Evolutionary conservation across 1,140 invertebrate species (phyloP), one percentile per base, ranked within the genome.

Genomic region (Agrypnia vestita): DNA sequence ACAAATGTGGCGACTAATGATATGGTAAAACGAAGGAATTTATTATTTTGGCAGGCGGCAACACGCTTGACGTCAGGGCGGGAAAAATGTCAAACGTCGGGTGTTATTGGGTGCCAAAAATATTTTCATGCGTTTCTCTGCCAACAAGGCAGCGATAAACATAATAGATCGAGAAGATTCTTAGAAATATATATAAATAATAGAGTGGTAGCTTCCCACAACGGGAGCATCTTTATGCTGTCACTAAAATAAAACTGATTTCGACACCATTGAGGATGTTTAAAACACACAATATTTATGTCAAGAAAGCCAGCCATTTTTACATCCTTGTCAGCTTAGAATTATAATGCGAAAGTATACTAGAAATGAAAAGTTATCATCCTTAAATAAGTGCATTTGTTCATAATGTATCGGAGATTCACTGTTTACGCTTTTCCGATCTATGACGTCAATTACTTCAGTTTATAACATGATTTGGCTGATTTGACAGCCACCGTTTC

Each of bases 41-140:
- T 76, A 72, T 80, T 80, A 76, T 80, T 80, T 80, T 80, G 79
- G 79, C 79, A 80, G 64, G 19, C 44, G 21, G 43, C 51, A 74
- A 46, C 21, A 55, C 8, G 46, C 56, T 21, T 80, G 79, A 80
- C 79, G 79, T 80, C 74, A 72, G n/a, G 49, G 55, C 55, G 17
- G 74, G 61, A 76, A 80, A 80, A 80, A 76, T 76, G 79, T 80
- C 79, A 69, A 71, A 71, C 17, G 67, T 71, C 67, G 67, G 67
- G 44, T 71, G 44, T 71, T 71, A 71, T 71, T 71, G 67, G 67
- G 67, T 71, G 64, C 73, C 73, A 76, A 71, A 80, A 76, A 80
- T 80, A 79, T 79, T 79, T 59, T 62, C 69, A 35, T 61, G 67
- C 61, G n/a, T 76, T 43, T 12, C 46, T 74, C n/a, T 74, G 72